Evolutionary conservation across 2,113 vertebrate genomes (phyloP).

Genomic region (Pyxicephalus adspersus): DNA sequence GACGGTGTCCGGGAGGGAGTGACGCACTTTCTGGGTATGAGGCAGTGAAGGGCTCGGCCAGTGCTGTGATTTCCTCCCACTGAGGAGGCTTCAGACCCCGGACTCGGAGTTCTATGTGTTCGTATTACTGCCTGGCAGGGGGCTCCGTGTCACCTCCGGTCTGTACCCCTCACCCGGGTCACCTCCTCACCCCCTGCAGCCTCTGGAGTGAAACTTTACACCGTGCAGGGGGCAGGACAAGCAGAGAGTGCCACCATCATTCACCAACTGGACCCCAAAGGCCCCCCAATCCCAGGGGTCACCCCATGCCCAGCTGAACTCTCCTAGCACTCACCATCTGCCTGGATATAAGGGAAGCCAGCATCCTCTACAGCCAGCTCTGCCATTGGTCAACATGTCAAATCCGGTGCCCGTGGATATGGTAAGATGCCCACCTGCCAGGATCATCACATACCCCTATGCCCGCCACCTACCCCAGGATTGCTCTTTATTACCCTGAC

Average conservation of each 20-base stretch:
- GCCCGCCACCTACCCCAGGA: background rate
- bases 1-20: constrained; percentile 4
- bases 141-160: background rate
- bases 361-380: background rate
- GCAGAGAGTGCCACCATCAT: background rate
- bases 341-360: constrained; percentile 26
- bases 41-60: constrained; percentile 13
- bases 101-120: background rate
- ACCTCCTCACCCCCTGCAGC: constrained; percentile 33
- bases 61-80: constrained; percentile 6
- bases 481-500: background rate
- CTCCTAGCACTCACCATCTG: background rate
- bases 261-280: background rate
- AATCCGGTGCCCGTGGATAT: constrained; percentile 45
- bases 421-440: constrained; percentile 35
- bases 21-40: constrained; percentile 40
- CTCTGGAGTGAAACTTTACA: constrained; percentile 47
- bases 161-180: background rate
- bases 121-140: background rate
- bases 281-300: background rate
- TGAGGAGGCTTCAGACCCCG: background rate
- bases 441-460: background rate
- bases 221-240: constrained; percentile 17
- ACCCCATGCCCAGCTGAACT: constrained; percentile 19
- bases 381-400: constrained; percentile 27